Evolutionary conservation across 2,888 invertebrate genomes (phyloP).

Genomic region (Drosophila nr. perissopoda): DNA sequence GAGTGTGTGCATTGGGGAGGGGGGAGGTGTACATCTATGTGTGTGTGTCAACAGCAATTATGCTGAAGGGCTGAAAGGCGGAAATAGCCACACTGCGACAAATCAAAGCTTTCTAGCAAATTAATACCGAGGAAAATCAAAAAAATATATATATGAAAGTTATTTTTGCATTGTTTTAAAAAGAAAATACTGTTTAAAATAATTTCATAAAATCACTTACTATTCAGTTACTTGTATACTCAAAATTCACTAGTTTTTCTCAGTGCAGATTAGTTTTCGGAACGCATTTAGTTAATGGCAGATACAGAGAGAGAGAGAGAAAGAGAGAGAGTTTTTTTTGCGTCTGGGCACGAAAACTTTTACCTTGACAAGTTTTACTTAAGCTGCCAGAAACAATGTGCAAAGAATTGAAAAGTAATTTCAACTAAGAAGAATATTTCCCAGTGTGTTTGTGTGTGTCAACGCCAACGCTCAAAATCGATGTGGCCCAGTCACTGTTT

Average conservation of each 20-base stretch:
- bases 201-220: not conserved
- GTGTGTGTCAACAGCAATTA: constrained; percentile 71
- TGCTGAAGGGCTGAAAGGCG: constrained; percentile 18
- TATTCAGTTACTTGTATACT: no score
- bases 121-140: not conserved
- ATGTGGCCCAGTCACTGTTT: constrained; percentile 42
- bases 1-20: constrained; percentile 3
- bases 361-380: constrained; percentile 57
- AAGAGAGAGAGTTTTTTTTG: constrained; percentile 6
- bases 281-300: constrained; percentile 34
- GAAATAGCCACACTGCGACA: constrained; percentile 22
- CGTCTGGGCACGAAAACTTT: constrained; percentile 37
- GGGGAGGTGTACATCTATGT: constrained; percentile 16
- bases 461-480: constrained; percentile 47
- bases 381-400: constrained; percentile 60
- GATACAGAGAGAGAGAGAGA: not conserved
- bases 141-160: not conserved
- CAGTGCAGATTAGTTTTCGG: constrained; percentile 23
- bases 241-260: not conserved
- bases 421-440: constrained; percentile 41
- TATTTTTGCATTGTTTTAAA: not conserved
- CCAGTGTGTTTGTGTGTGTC: constrained; percentile 5
- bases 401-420: constrained; percentile 62
- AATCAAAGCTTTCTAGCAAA: constrained; percentile 3
- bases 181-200: not conserved